Evolutionary conservation across 2,113 vertebrate species (phyloP).

Genomic region (Illadopsis cleaveri): DNA sequence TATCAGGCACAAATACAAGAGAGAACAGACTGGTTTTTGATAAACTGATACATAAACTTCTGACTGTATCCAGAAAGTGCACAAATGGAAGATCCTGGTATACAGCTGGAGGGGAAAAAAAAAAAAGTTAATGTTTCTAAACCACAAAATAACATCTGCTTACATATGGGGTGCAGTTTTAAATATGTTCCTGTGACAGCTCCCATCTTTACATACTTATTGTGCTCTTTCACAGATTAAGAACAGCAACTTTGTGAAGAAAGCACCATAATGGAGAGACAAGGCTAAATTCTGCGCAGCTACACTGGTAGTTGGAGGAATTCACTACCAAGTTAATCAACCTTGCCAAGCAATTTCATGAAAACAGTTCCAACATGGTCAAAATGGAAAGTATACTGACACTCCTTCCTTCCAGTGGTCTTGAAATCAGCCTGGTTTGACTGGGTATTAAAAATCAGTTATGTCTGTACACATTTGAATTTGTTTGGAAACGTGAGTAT

Average conservation of each 20-base stretch:
- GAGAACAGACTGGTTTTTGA: background rate
- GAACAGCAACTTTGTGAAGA: background rate
- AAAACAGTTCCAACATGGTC: background rate
- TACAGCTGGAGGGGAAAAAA: background rate
- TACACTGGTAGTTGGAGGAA: background rate
- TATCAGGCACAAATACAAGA: background rate
- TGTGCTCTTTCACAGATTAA: background rate
- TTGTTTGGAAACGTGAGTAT: background rate
- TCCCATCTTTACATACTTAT: background rate
- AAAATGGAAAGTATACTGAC: background rate
- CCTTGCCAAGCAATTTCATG: accelerated
- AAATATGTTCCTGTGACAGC: background rate
- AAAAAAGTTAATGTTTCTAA: background rate
- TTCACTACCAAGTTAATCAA: background rate
- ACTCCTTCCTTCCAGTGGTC: background rate
- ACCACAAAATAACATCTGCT: slow-evolving; percentile 39
- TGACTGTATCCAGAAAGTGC: background rate
- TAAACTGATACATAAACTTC: background rate
- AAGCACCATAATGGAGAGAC: background rate
- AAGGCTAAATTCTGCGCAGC: background rate
- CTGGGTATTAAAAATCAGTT: background rate
- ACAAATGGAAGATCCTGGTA: background rate
- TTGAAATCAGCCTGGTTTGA: background rate
- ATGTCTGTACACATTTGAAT: background rate
- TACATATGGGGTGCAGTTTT: slow-evolving; percentile 14